phyloP scores from a whole-genome alignment of 2,888 invertebrate genomes.

The Isotomurus palustris region DNA sequence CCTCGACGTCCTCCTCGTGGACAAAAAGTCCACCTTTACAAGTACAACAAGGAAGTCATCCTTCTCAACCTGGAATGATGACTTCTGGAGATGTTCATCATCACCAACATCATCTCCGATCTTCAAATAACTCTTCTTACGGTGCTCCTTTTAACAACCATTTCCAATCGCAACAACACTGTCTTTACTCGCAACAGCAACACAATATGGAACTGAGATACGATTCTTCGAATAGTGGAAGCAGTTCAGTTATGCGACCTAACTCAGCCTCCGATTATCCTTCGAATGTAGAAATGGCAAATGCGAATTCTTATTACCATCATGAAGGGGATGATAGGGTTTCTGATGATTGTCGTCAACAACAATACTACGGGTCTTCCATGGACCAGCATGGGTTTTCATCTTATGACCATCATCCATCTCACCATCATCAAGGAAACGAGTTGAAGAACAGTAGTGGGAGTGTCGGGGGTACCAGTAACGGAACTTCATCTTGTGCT shows the following conservation, averaged over 20 bases:
- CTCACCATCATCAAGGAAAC: background rate
- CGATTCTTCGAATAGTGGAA: background rate
- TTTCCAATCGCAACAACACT: conserved; percentile 23
- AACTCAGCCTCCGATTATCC: conserved; percentile 1
- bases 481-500: conserved; percentile 7
- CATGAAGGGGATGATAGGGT: background rate
- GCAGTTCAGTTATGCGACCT: background rate
- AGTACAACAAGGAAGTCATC: conserved; percentile 7
- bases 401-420: background rate
- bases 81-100: conserved; percentile 26
- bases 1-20: conserved; percentile 39
- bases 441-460: background rate
- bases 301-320: background rate
- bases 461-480: background rate
- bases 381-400: background rate
- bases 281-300: background rate
- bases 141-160: conserved; percentile 29
- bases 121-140: conserved; percentile 24
- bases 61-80: conserved; percentile 26
- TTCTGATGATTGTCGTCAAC: conserved; percentile 7
- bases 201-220: conserved; percentile 20
- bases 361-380: background rate
- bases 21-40: conserved; percentile 30
- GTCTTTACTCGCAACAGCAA: conserved; percentile 22
- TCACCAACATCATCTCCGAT: conserved; percentile 19